phyloP scores from a whole-genome alignment of 2,113 vertebrate species.

The Bos javanicus region DNA sequence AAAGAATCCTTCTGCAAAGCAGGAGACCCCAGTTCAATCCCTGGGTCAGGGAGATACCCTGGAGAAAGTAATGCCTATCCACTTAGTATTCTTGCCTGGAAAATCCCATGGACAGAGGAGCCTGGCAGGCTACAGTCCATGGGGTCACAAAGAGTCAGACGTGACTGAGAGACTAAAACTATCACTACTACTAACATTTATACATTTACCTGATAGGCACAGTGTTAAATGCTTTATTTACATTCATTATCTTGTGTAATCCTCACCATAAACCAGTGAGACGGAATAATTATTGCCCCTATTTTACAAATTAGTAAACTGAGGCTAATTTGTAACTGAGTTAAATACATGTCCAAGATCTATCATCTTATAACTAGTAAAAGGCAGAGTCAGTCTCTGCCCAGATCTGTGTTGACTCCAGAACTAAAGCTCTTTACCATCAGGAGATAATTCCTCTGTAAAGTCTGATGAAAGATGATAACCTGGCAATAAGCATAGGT shows the following conservation, averaged over 20 bases:
- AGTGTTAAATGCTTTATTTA: not conserved
- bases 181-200: not conserved
- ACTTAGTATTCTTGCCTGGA: not conserved
- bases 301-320: constrained; percentile 11
- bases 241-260: not conserved
- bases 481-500: not conserved
- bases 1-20: not conserved
- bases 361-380: not conserved
- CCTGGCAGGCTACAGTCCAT: not conserved
- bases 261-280: not conserved
- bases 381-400: not conserved
- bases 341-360: not conserved
- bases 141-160: not conserved
- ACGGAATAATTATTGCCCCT: not conserved
- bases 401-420: not conserved
- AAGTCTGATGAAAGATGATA: not conserved
- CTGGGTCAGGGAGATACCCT: not conserved
- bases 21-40: fast-evolving
- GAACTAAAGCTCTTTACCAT: not conserved
- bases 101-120: not conserved
- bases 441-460: not conserved
- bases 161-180: not conserved
- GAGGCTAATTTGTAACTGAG: not conserved
- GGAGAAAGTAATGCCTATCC: not conserved
- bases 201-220: not conserved